Conservation (phyloP, 2,888 invertebrate genomes). For the Thymelicus sylvestris region DNA sequence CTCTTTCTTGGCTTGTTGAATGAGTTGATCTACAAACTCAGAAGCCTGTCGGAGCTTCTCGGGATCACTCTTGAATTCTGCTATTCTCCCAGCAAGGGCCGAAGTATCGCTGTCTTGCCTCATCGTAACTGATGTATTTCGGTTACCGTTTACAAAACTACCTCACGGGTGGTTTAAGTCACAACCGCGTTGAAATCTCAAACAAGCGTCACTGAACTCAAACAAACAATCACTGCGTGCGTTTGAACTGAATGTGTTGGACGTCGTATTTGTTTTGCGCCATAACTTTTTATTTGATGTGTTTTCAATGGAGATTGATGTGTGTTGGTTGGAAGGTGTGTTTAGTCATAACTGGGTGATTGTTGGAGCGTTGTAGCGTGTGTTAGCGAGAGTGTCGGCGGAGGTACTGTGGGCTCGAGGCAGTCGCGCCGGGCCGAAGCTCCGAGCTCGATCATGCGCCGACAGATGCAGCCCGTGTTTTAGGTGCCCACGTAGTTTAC, state of each 20-base stretch:
- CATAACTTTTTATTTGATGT: slow-evolving; percentile 9
- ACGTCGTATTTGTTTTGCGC: slow-evolving; percentile 14
- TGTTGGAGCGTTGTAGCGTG: slow-evolving; percentile 50
- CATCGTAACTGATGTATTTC: slow-evolving; percentile 51
- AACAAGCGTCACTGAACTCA: slow-evolving; percentile 50
- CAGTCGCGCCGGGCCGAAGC: slow-evolving; percentile 55
- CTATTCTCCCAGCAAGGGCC: slow-evolving; percentile 77
- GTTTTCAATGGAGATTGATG: background rate
- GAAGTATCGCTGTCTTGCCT: slow-evolving; percentile 70
- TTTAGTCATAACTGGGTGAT: slow-evolving; percentile 43
- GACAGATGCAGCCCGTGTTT: slow-evolving; percentile 50
- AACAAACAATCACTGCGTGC: slow-evolving; percentile 42
- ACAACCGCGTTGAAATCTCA: slow-evolving; percentile 38
- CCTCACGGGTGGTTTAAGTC: slow-evolving; percentile 43
- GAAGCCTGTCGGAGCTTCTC: slow-evolving; percentile 84
- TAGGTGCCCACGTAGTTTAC: slow-evolving; percentile 49
- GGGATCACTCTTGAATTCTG: slow-evolving; percentile 85
- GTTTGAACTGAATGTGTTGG: slow-evolving; percentile 18
- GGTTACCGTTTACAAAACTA: slow-evolving; percentile 27
- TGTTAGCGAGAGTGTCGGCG: slow-evolving; percentile 51
- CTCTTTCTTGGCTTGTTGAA: slow-evolving; percentile 85
- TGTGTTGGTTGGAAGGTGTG: slow-evolving; percentile 39
- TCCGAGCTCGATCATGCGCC: slow-evolving; percentile 77
- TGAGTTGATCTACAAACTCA: slow-evolving; percentile 86
- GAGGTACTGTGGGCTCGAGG: slow-evolving; percentile 58